Evolutionary conservation across 1,140 invertebrate species (phyloP).

Genomic region (Penaeus japonicus): DNA sequence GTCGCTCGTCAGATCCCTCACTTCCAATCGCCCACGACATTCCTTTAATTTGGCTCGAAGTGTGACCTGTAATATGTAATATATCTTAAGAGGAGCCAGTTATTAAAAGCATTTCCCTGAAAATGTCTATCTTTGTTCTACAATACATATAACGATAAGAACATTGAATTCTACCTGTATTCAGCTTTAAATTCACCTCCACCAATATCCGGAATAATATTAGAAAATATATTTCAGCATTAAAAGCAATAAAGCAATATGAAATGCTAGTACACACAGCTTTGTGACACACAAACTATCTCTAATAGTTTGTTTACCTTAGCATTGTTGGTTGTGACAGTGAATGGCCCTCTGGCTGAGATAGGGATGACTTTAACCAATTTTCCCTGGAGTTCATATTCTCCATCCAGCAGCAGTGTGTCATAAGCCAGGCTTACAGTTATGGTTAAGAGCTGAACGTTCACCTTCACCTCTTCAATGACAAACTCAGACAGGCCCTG

Average conservation of each 20-base stretch:
- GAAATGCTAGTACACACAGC: no score
- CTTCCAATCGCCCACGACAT: slow-evolving; percentile 46
- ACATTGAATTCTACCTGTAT: no score
- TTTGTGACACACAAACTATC: not conserved
- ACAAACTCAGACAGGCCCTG: slow-evolving; percentile 54
- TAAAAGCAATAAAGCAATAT: not conserved
- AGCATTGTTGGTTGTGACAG: slow-evolving; percentile 49
- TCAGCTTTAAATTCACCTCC: no score
- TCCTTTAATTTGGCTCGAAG: slow-evolving; percentile 46
- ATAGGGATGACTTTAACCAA: slow-evolving; percentile 51
- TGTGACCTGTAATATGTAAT: slow-evolving; percentile 34
- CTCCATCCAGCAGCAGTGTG: slow-evolving; percentile 43
- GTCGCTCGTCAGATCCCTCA: slow-evolving; percentile 35
- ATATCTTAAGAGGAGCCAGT: not conserved
- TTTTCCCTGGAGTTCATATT: slow-evolving; percentile 51
- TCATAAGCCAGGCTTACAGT: slow-evolving; percentile 35
- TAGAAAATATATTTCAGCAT: no score
- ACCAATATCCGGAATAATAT: no score
- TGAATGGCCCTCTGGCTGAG: slow-evolving; percentile 49
- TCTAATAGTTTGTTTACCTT: slow-evolving; percentile 13
- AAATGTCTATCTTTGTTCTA: not conserved
- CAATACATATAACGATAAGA: not conserved
- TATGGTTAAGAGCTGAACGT: slow-evolving; percentile 43
- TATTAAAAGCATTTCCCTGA: no score
- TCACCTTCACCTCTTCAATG: slow-evolving; percentile 51